Evolutionary conservation across 1,140 invertebrate genomes (phyloP).

Genomic region (Drosophila sucinea): DNA sequence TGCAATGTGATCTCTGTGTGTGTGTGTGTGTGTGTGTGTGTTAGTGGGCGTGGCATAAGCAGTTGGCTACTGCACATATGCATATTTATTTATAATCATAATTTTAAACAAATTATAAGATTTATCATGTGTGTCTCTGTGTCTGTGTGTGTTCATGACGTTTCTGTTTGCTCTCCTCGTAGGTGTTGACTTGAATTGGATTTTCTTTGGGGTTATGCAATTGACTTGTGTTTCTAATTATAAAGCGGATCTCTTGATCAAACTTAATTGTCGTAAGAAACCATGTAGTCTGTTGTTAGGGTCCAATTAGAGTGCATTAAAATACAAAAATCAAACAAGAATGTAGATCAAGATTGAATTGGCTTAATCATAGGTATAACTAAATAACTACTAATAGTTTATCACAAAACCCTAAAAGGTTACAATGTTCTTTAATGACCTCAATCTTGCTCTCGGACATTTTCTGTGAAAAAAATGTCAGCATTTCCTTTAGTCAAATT

Average conservation of each 20-base stretch:
- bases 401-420: neutral
- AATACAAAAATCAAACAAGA: slow-evolving; percentile 41
- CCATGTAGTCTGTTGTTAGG: slow-evolving; percentile 39
- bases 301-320: slow-evolving; percentile 69
- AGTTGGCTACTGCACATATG: slow-evolving; percentile 23
- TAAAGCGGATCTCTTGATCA: slow-evolving; percentile 67
- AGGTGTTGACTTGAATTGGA: slow-evolving; percentile 50
- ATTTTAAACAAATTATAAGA: slow-evolving; percentile 52
- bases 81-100: slow-evolving; percentile 40
- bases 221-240: slow-evolving; percentile 41
- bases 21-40: slow-evolving; percentile 11
- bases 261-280: slow-evolving; percentile 53
- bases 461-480: too few relatives aligned
- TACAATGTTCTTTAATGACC: neutral
- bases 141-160: slow-evolving; percentile 18
- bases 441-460: too few relatives aligned
- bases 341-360: slow-evolving; percentile 34
- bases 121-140: slow-evolving; percentile 1
- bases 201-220: slow-evolving; percentile 60
- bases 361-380: slow-evolving; percentile 32
- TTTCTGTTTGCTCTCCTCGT: slow-evolving; percentile 31
- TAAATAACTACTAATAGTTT: slow-evolving; percentile 27
- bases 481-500: too few relatives aligned
- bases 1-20: neutral
- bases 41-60: slow-evolving; percentile 43